A percentile compares a stretch with the other conserved stretches of the same genome.
phyloP scores from a whole-genome alignment of 2,888 invertebrate genomes.

The Volucella inflata region DNA sequence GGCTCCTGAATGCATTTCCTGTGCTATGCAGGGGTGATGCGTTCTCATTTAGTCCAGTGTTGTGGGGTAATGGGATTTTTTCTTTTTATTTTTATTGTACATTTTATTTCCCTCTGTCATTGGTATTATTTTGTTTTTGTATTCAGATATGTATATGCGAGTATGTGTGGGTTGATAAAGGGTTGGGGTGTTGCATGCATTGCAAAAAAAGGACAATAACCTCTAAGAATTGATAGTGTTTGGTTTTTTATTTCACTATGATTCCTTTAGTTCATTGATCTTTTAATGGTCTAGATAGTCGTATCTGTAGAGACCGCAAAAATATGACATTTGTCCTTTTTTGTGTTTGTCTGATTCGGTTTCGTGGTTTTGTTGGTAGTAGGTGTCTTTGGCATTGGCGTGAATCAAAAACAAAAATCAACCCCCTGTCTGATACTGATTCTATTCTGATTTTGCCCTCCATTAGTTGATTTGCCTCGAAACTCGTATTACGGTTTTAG shows the following conservation, averaged over 20 bases:
- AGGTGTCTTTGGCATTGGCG: conserved; percentile 39
- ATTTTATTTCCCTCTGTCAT: neutral
- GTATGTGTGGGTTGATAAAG: conserved; percentile 2
- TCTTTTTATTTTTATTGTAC: conserved; percentile 10
- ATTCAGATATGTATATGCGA: neutral
- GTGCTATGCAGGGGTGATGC: neutral
- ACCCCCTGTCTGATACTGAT: conserved; percentile 6
- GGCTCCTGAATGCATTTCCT: conserved; percentile 21
- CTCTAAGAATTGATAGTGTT: conserved; percentile 67
- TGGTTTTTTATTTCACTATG: conserved; percentile 39
- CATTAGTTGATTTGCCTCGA: conserved; percentile 10
- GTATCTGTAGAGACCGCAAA: too few species aligned
- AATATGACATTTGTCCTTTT: neutral
- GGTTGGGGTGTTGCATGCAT: conserved; percentile 37
- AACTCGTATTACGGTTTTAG: neutral
- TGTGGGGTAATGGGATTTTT: conserved; percentile 38
- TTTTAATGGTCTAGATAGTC: conserved; percentile 34
- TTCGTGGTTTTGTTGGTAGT: conserved; percentile 60
- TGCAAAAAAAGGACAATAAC: conserved; percentile 68
- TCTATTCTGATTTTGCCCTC: neutral
- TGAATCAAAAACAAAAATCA: conserved; percentile 18
- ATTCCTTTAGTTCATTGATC: conserved; percentile 65
- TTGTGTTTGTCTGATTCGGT: conserved; percentile 65
- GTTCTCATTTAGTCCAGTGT: conserved; percentile 11
- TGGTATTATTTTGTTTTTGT: neutral